phyloP scores from a whole-genome alignment of 2,888 invertebrate species.

The Perizoma flavofasciatum region DNA sequence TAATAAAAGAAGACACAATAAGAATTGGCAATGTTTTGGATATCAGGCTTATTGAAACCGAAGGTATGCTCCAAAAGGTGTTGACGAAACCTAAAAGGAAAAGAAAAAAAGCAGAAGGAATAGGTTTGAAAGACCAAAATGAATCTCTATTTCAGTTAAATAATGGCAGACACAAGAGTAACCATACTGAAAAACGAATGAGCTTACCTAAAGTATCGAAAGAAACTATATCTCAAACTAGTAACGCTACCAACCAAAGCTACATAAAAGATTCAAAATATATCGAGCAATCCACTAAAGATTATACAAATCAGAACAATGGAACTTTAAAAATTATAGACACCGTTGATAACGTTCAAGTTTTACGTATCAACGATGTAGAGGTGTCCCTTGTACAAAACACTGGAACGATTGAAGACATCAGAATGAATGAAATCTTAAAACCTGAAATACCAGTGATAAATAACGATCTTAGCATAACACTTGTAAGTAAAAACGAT shows the following conservation, averaged over 20 bases:
- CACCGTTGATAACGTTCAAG: slow-evolving; percentile 1
- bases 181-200: background rate
- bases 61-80: background rate
- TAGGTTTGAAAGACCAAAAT: background rate
- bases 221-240: background rate
- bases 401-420: background rate
- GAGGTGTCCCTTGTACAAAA: slow-evolving; percentile 11
- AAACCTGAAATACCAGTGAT: background rate
- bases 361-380: slow-evolving; percentile 12
- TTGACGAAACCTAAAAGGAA: slow-evolving; percentile 1
- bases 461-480: slow-evolving; percentile 18
- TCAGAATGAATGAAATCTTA: background rate
- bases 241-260: background rate
- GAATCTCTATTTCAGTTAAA: too few relatives aligned
- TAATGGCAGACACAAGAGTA: background rate
- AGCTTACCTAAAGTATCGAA: background rate
- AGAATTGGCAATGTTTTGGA: slow-evolving; percentile 7
- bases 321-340: background rate
- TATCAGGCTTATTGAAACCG: slow-evolving; percentile 10
- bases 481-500: slow-evolving; percentile 10
- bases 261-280: background rate
- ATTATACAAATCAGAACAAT: background rate
- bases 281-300: background rate
- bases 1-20: slow-evolving; percentile 15
- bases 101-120: background rate